These are phyloP conservation scores for Melanocharis versteri DNA, from an alignment of 2,113 vertebrate species.

Conservation along the genomic window DNA sequence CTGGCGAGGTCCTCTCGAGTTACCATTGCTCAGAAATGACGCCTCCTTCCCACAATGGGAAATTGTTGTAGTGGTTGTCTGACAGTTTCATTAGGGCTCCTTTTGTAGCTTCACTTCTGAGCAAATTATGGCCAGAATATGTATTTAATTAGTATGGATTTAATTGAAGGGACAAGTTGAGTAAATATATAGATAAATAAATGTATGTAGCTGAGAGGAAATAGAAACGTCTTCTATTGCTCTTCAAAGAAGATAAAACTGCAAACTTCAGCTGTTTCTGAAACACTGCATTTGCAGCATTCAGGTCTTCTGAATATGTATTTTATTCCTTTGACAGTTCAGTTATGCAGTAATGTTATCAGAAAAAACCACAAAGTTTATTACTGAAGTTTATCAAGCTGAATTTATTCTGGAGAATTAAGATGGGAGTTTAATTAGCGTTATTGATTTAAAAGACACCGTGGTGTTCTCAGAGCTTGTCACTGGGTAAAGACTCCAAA, in stretches of 20 bases:
- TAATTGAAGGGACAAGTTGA: not conserved
- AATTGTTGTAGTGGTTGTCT: not conserved
- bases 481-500: not conserved
- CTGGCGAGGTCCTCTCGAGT: not conserved
- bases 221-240: not conserved
- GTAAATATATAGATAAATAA: not conserved
- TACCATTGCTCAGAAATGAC: slow-evolving; percentile 42
- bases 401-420: not conserved
- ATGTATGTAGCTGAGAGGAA: not conserved
- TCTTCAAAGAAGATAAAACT: not conserved
- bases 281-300: not conserved
- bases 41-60: slow-evolving; percentile 32
- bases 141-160: not conserved
- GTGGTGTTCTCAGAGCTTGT: not conserved
- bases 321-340: not conserved
- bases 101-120: not conserved
- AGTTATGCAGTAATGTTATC: not conserved
- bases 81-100: not conserved
- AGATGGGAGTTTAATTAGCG: not conserved
- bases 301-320: not conserved
- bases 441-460: not conserved
- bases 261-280: not conserved
- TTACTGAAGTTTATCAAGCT: not conserved
- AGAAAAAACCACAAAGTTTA: not conserved
- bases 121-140: not conserved